These are phyloP conservation scores for Callorhinus ursinus DNA, from an alignment of 2,113 vertebrate species.

Conservation along the genomic window DNA sequence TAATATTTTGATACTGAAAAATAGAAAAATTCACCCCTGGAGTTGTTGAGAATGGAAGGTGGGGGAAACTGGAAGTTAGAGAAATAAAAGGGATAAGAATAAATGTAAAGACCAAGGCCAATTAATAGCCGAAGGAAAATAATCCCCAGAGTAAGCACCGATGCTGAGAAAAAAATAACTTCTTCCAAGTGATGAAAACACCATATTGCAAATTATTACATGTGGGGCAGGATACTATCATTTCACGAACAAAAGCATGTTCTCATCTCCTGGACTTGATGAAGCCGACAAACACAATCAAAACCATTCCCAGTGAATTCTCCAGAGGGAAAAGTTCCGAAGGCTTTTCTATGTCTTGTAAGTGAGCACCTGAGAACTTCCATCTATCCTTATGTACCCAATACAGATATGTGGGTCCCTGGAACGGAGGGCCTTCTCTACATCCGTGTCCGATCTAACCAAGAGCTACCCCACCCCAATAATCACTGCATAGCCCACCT, in stretches of 20 bases:
- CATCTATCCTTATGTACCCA: background rate
- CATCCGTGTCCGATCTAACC: background rate
- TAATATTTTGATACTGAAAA: background rate
- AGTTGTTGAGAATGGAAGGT: background rate
- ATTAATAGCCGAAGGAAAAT: background rate
- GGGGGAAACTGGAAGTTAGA: accelerated
- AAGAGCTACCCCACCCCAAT: too few species aligned
- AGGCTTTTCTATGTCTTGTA: background rate
- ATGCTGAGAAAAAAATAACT: background rate
- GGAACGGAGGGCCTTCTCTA: background rate
- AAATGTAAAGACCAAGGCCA: background rate
- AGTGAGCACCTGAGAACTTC: background rate
- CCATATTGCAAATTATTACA: background rate
- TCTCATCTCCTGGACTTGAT: slow-evolving; percentile 54
- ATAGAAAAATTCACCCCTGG: background rate
- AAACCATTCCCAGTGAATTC: slow-evolving; percentile 26
- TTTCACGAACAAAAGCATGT: slow-evolving; percentile 20
- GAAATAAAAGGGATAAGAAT: accelerated
- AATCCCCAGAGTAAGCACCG: background rate
- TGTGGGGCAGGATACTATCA: background rate
- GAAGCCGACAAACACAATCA: slow-evolving; percentile 65
- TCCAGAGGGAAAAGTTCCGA: background rate
- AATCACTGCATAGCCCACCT: background rate
- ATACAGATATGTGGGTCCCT: accelerated
- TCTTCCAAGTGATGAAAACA: background rate